Base-by-base conservation (phyloP, 1,140 invertebrate genomes). In the Zaprionus ghesquierei region DNA sequence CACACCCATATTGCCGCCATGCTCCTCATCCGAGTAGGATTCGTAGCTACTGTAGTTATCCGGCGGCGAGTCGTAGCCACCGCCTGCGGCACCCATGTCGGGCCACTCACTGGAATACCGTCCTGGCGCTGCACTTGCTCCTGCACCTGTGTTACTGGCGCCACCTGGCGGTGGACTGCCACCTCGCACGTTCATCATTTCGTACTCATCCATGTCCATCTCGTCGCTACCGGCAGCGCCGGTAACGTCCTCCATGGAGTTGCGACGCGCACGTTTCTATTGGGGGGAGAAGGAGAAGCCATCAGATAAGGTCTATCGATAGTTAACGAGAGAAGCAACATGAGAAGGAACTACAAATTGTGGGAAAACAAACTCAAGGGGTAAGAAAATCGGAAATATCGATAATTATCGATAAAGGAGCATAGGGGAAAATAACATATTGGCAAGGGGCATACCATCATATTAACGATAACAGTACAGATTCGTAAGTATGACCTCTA, bases 171-270 rank as follows among this genome's bases (percentile, higher is more conserved):
- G 93, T 8, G 94, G 94, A 54, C 94, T 95, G 31, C 95, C 96
- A 53, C 96, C 96, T 41, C 96, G 93, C 5, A 96, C 93, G 90
- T 95, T 96, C 80, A 97, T 92, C 94, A 96, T 95, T 87, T 96
- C 96, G 77, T 95, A 95, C 80, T 97, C 96, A 54, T 95, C 94
- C 69, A 80, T 72, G n/a, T 91, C 90, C 71, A 86, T 69, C 8
- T 91, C 90, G 20, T 79, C 73, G 22, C 84, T 81, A 44, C 18
- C 60, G 9, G 44, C 69, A 5, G 8, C 59, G 23, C 63, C 61
- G 23, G 27, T 75, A n/a, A 12, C 25, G 1, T 62, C 53, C 1
- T 69, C 68, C 44, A 50, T 51, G 0, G 51, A 41, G 0, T 84
- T 69, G 15, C 71, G 79, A 10, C 79, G 79, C 3, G 63, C 50